phyloP scores from a whole-genome alignment of 2,113 vertebrate species.

The Lagopus muta region DNA sequence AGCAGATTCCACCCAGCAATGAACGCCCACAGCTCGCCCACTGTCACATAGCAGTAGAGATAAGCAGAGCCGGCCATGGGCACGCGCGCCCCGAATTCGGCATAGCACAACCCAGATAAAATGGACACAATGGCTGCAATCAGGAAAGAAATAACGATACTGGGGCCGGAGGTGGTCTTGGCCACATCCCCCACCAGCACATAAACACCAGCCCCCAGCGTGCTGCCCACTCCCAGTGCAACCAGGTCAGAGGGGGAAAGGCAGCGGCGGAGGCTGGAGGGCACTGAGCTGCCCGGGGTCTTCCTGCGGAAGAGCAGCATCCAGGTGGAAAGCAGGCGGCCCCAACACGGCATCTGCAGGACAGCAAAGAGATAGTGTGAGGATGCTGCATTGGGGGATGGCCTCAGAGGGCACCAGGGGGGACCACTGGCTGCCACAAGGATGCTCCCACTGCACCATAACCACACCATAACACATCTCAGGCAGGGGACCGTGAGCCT shows the following conservation, averaged over 20 bases:
- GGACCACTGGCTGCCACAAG: background rate
- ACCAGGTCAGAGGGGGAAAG: slow-evolving; percentile 83
- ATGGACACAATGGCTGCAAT: slow-evolving; percentile 85
- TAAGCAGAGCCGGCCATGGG: slow-evolving; percentile 88
- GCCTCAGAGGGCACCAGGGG: background rate
- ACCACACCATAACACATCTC: background rate
- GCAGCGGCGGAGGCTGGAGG: slow-evolving; percentile 82
- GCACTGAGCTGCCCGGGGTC: slow-evolving; percentile 48
- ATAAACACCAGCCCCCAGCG: slow-evolving; percentile 87
- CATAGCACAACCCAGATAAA: slow-evolving; percentile 86
- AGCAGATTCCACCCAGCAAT: slow-evolving; percentile 88
- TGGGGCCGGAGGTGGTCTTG: slow-evolving; percentile 80
- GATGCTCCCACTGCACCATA: background rate
- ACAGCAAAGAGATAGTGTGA: background rate
- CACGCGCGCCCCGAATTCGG: slow-evolving; percentile 84
- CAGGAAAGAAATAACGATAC: slow-evolving; percentile 87
- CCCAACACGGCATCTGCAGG: slow-evolving; percentile 50
- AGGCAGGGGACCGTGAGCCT: background rate
- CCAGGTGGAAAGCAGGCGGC: slow-evolving; percentile 43
- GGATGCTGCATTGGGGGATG: background rate
- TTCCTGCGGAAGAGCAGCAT: slow-evolving; percentile 79
- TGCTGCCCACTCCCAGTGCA: slow-evolving; percentile 88
- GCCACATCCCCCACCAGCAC: slow-evolving; percentile 89
- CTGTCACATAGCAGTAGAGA: slow-evolving; percentile 88
- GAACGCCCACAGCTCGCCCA: slow-evolving; percentile 88